Evolutionary conservation across 2,797 vertebrate genomes (phyloP).

Genomic region (Pempheris klunzingeri): DNA sequence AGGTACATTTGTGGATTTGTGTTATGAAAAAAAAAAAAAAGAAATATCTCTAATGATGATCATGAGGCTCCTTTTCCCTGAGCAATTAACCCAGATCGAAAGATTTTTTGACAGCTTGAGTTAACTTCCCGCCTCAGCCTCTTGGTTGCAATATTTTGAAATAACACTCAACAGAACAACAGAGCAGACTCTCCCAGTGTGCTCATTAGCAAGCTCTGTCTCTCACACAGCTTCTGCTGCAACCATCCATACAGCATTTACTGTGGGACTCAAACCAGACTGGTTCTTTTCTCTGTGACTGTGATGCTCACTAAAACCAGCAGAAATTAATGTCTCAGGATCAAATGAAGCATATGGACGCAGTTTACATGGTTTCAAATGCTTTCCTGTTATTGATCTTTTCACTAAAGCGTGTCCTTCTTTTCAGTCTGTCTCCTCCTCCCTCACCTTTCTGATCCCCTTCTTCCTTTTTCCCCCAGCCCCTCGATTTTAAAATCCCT

Average conservation of each 20-base stretch:
- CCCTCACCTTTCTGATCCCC: neutral
- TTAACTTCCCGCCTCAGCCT: constrained; percentile 62
- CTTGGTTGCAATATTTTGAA: constrained; percentile 68
- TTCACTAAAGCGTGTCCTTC: constrained; percentile 11
- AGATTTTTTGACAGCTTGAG: constrained; percentile 71
- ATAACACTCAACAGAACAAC: constrained; percentile 71
- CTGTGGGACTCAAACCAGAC: constrained; percentile 21
- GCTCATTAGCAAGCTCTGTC: constrained; percentile 76
- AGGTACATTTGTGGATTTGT: constrained; percentile 47
- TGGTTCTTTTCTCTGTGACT: constrained; percentile 9
- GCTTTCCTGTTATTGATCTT: constrained; percentile 37
- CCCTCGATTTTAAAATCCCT: constrained; percentile 52
- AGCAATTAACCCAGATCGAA: constrained; percentile 83
- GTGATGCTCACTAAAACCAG: neutral
- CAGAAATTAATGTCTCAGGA: constrained; percentile 9
- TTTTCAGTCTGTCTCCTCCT: neutral
- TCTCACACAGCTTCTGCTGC: constrained; percentile 54
- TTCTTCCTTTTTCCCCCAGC: neutral
- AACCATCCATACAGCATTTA: constrained; percentile 47
- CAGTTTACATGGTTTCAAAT: constrained; percentile 16
- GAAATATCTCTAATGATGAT: constrained; percentile 62
- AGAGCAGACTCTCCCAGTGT: constrained; percentile 64
- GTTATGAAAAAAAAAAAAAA: constrained; percentile 32
- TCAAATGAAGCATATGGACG: constrained; percentile 31
- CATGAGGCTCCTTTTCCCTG: constrained; percentile 63